A percentile compares a stretch with the other conserved stretches of the same genome.
phyloP scores from a whole-genome alignment of 2,888 invertebrate genomes.

The Julus scanicus region DNA sequence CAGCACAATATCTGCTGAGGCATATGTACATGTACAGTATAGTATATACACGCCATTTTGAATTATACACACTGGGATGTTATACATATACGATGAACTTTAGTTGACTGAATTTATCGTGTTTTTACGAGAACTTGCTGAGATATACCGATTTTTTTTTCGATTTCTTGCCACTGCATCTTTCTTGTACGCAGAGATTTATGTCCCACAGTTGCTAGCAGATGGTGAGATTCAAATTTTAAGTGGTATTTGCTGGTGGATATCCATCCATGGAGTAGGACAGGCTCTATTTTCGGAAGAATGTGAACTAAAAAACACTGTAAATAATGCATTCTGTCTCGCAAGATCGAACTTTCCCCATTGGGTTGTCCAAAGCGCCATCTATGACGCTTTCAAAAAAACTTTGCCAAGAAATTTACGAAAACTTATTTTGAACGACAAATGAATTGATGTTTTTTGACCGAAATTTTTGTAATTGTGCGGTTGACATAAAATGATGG shows the following conservation, averaged over 20 bases:
- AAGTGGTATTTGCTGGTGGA: conserved; percentile 1
- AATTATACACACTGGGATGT: not conserved
- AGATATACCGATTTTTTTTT: conserved; percentile 25
- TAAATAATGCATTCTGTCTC: not conserved
- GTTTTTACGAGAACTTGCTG: not conserved
- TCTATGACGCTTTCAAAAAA: too few species aligned
- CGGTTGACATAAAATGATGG: too few species aligned
- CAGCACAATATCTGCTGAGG: not conserved
- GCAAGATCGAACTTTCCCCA: not conserved
- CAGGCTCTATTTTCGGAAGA: not conserved
- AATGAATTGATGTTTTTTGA: too few species aligned
- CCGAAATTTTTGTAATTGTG: too few species aligned
- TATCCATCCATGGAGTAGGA: not conserved
- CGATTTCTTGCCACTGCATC: not conserved
- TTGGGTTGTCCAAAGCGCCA: too few species aligned
- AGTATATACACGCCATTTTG: not conserved
- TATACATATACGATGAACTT: not conserved
- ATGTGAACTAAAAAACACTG: not conserved
- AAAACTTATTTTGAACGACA: too few species aligned
- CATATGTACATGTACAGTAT: not conserved
- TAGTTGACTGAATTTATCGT: not conserved
- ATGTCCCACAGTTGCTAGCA: not conserved
- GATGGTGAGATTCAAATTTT: conserved; percentile 21
- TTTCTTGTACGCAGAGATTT: not conserved
- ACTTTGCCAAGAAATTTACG: too few species aligned